phyloP scores from a whole-genome alignment of 2,113 vertebrate genomes.

The Bambusicola thoracicus region DNA sequence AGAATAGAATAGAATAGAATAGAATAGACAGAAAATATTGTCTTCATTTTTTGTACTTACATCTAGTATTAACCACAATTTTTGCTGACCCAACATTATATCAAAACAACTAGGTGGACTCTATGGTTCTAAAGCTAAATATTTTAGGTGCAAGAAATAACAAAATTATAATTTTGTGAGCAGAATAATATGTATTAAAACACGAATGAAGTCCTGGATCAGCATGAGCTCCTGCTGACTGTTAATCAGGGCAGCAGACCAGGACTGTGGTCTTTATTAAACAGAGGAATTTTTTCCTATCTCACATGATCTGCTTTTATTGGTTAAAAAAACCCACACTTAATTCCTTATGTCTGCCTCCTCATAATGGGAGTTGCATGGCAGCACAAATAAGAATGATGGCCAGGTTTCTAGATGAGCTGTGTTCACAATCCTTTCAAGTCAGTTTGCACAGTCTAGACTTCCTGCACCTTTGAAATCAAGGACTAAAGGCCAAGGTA shows the following conservation, averaged over 20 bases:
- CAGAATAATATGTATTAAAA: not conserved
- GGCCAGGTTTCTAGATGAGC: not conserved
- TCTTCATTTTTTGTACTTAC: not conserved
- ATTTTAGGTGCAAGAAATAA: not conserved
- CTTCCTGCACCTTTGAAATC: slow-evolving; percentile 26
- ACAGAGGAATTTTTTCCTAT: not conserved
- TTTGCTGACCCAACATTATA: not conserved
- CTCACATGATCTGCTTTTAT: not conserved
- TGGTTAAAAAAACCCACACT: not conserved
- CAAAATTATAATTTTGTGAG: not conserved
- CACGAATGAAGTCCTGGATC: not conserved
- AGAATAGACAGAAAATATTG: not conserved
- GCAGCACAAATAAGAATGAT: not conserved
- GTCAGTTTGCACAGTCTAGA: not conserved
- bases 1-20: too few species aligned
- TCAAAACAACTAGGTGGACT: not conserved
- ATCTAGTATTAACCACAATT: not conserved
- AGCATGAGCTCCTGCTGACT: not conserved
- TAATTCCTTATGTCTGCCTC: not conserved
- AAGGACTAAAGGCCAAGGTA: not conserved
- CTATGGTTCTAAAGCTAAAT: not conserved
- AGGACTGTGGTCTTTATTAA: not conserved
- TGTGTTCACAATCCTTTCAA: not conserved
- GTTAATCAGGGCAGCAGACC: not conserved
- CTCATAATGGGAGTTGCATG: not conserved